Percentiles rank a stretch among this genome's conserved stretches.
Evolutionary conservation across 64 coral and sea anemone genomes (phyloP).

Genomic region (Montipora capricornis): DNA sequence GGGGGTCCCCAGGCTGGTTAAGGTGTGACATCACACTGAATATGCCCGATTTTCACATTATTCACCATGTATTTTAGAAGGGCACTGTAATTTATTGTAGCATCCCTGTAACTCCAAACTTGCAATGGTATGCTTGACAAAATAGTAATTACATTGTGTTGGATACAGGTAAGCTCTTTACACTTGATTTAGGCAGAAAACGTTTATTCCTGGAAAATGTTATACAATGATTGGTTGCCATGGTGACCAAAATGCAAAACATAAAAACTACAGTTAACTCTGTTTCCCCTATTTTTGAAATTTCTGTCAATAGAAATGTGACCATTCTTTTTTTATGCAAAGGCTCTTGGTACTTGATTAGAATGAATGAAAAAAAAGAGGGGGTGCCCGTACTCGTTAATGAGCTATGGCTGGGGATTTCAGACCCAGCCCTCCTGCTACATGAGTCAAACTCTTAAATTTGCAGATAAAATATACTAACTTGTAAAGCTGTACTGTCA

Average conservation of each 20-base stretch:
- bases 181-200: constrained; percentile 51
- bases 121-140: neutral
- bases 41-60: too few species aligned
- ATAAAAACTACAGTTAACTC: constrained; percentile 12
- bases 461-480: constrained; percentile 31
- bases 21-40: too few species aligned
- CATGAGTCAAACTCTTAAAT: constrained; percentile 4
- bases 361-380: constrained; percentile 45
- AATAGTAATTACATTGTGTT: neutral
- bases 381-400: constrained; percentile 21
- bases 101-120: constrained; percentile 39
- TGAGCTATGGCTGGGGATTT: constrained; percentile 12
- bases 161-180: constrained; percentile 30
- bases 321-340: constrained; percentile 44
- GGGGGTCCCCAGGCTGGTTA: too few species aligned
- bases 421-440: constrained; percentile 1
- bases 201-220: constrained; percentile 39
- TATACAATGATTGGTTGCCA: constrained; percentile 7
- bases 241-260: constrained; percentile 39
- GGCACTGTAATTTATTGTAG: too few species aligned
- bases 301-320: constrained; percentile 53
- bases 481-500: neutral
- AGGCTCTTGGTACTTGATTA: constrained; percentile 48
- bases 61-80: too few species aligned
- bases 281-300: constrained; percentile 45